Base-by-base conservation (phyloP, 2,113 vertebrate genomes). In the Eurystomus gularis region DNA sequence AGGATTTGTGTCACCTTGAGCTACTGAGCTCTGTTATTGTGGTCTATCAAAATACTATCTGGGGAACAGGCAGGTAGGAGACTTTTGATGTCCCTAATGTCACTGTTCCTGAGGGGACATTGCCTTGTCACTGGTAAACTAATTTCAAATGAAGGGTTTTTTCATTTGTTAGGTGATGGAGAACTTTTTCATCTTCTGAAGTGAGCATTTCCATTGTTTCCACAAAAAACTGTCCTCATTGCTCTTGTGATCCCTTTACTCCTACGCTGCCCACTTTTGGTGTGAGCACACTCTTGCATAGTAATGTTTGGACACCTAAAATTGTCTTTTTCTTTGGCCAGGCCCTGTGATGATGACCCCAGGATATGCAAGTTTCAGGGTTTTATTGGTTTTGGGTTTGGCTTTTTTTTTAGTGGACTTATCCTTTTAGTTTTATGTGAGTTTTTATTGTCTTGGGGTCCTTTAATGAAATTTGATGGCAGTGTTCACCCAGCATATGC, bases 1-100 rank as follows among this genome's bases (percentile, higher is more conserved):
- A 89, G 52, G 17, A 71, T 91, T 89, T 76, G 13, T 87, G 89
- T 91, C 78, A 82, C 62, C 83, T 87, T 90, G 62, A 87, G 64
- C 52, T 82, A 24, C 82, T 2, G 5, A 79, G 33, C 42, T 78
- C 55, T 91, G 73, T 65, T 54, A 25, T n/a, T 0, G 3, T 37
- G 65, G 35, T 49, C 57, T 87, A 3, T 65, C 52, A 60, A 60
- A 96, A 79, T 76, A 44, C 11, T 37, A 1, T 77, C 46, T 21
- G 28, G 60, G 72, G 46, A 75, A 28, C 19, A 35, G 66, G 58
- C 7, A 85, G 26, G 33, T 49, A 69, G 57, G 69, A 64, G 42
- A n/a, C 57, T 51, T 83, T 28, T 26, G 76, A 79, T 14, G 51
- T 8, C 14, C 33, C 33, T 83, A 25, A 83, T 28, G 54, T 46